Conservation (phyloP, 2,113 vertebrate species). For the Pitta sordida region DNA sequence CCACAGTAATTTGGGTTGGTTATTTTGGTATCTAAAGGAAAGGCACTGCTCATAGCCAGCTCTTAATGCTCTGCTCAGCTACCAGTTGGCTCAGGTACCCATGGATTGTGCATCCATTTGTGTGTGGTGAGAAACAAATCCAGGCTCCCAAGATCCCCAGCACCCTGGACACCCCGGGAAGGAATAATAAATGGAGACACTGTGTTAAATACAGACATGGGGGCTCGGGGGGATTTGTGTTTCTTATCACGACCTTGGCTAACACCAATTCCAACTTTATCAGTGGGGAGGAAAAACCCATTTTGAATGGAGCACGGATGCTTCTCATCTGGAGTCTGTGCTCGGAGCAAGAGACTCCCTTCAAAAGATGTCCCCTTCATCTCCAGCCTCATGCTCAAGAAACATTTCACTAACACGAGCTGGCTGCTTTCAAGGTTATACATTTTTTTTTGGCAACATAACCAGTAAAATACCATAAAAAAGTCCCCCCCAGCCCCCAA, state of each 20-base stretch:
- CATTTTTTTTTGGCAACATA: not conserved
- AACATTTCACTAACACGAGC: not conserved
- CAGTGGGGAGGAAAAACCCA: conserved; percentile 16
- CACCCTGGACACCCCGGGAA: conserved; percentile 18
- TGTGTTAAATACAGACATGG: conserved; percentile 28
- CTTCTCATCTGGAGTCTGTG: not conserved
- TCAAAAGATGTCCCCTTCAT: not conserved
- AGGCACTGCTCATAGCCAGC: conserved; percentile 26
- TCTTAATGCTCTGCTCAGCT: conserved; percentile 15
- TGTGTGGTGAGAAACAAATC: conserved; percentile 48
- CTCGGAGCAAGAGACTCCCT: not conserved
- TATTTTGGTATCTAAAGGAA: not conserved
- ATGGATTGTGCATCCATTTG: not conserved
- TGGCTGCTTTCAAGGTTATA: not conserved
- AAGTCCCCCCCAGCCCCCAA: too few relatives aligned
- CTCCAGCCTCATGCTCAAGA: not conserved
- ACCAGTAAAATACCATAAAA: not conserved
- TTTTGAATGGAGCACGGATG: conserved; percentile 6
- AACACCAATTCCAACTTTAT: not conserved
- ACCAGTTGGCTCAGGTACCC: conserved; percentile 10
- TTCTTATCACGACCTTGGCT: conserved; percentile 1
- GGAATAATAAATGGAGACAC: conserved; percentile 38
- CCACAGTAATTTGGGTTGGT: not conserved
- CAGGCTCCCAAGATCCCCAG: conserved; percentile 16
- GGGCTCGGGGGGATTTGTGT: conserved; percentile 17